Evolutionary conservation across 2,113 vertebrate species (phyloP).

Genomic region (Corythoichthys intestinalis): DNA sequence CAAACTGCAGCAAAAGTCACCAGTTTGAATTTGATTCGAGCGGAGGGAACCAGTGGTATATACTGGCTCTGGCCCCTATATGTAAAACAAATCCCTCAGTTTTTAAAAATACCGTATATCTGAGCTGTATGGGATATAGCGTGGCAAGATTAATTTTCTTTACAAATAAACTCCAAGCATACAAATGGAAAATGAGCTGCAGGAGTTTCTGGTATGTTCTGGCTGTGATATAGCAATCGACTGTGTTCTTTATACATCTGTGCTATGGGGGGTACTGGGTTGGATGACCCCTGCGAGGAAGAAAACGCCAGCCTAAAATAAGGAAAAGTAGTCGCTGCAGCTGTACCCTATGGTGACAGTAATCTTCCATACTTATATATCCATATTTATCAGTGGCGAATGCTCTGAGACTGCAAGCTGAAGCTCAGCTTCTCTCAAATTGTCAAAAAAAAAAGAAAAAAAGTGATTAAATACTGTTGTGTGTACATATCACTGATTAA

Average conservation of each 20-base stretch:
- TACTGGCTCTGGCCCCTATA: background rate
- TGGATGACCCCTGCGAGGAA: background rate
- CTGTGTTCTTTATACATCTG: background rate
- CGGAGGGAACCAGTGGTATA: background rate
- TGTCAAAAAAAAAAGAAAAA: no score
- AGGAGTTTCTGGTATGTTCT: background rate
- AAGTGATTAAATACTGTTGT: no score
- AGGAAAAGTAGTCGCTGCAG: no score
- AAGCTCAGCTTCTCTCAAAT: no score
- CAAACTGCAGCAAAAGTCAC: background rate
- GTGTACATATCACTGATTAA: no score
- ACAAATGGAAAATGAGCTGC: background rate
- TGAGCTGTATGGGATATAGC: background rate
- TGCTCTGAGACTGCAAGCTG: no score
- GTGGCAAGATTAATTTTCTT: background rate
- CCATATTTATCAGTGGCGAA: no score
- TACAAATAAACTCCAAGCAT: background rate
- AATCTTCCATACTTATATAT: no score
- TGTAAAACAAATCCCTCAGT: background rate
- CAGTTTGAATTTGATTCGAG: no score
- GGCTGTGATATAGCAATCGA: background rate
- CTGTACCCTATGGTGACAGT: no score
- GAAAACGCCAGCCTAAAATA: no score
- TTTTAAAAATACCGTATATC: background rate
- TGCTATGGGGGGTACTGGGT: background rate